Evolutionary conservation across 1,140 invertebrate species (phyloP), one percentile per base, ranked within the genome.

Genomic region (Danaus melanippus): DNA sequence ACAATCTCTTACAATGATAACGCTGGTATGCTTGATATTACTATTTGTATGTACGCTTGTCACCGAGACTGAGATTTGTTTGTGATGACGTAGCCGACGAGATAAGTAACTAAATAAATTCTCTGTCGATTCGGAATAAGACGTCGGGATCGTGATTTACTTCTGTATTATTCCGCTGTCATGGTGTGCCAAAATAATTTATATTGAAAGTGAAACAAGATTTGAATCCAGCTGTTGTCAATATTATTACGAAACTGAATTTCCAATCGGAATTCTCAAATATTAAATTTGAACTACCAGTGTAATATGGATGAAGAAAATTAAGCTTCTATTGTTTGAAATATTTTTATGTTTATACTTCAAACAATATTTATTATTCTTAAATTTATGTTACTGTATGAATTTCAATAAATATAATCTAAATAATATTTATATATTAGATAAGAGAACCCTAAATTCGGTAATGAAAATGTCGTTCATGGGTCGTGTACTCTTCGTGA

Each of bases 1-100:
- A 77, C 78, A 80, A 83, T 81, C 71, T 69, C 60, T 66, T 64
- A 67, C 76, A 81, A 76, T 79, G 82, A 85, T 85, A 81, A 81
- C 72, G 72, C 64, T 66, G 50, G 51, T 49, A 53, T 60, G 63
- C 63, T 53, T 65, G 67, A 71, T 78, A 79, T 55, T 61, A 64
- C 57, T 80, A 71, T 79, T 80, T 80, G 71, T 71, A 68, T 72
- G 55, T 62, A 76, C 69, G 69, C 67, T 64, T 76, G 74, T 73
- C 73, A 76, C 71, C 60, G 53, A 65, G 62, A 71, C 66, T 55
- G 71, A 74, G 82, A 85, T 85, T 83, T 83, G 71, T 79, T 74
- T 67, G 49, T 50, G 46, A 62, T 82, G 77, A 84, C 81, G 78
- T 76, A 58, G 53, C 39, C 60, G 56, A 51, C 62, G 47, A 71